These are phyloP conservation scores for Thelaira solivaga DNA, from an alignment of 2,888 invertebrate genomes.

Conservation along the genomic window DNA sequence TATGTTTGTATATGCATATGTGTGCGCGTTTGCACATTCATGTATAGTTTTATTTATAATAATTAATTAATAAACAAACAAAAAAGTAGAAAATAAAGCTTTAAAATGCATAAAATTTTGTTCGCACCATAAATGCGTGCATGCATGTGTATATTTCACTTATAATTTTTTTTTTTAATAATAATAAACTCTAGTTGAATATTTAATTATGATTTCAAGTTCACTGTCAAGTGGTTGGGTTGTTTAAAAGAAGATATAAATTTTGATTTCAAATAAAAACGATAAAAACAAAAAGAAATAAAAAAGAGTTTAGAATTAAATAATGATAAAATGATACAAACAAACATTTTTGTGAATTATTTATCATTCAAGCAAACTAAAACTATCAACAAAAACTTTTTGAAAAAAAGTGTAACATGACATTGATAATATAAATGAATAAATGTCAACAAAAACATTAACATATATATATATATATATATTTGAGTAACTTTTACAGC, in stretches of 20 bases:
- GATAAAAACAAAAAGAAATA: not conserved
- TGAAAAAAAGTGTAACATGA: constrained; percentile 44
- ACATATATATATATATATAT: too few species aligned
- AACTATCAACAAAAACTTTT: constrained; percentile 18
- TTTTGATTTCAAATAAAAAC: not conserved
- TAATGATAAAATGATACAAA: not conserved
- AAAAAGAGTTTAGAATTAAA: constrained; percentile 6
- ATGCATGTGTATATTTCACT: constrained; percentile 12
- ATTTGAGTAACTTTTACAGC: too few species aligned
- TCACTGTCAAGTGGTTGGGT: constrained; percentile 51
- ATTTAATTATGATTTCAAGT: constrained; percentile 61
- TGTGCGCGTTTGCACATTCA: not conserved
- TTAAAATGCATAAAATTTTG: constrained; percentile 43
- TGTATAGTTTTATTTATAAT: not conserved
- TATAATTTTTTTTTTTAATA: constrained; percentile 18
- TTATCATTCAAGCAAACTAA: not conserved
- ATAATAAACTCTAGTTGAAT: constrained; percentile 50
- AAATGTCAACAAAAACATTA: not conserved
- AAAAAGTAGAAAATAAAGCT: not conserved
- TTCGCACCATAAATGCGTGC: not conserved
- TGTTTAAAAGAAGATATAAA: not conserved
- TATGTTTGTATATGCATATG: not conserved
- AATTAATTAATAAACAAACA: constrained; percentile 33
- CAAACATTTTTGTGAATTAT: not conserved
- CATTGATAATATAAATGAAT: constrained; percentile 35